phyloP scores from a whole-genome alignment of 2,797 vertebrate species.

The Macroramphosus scolopax region DNA sequence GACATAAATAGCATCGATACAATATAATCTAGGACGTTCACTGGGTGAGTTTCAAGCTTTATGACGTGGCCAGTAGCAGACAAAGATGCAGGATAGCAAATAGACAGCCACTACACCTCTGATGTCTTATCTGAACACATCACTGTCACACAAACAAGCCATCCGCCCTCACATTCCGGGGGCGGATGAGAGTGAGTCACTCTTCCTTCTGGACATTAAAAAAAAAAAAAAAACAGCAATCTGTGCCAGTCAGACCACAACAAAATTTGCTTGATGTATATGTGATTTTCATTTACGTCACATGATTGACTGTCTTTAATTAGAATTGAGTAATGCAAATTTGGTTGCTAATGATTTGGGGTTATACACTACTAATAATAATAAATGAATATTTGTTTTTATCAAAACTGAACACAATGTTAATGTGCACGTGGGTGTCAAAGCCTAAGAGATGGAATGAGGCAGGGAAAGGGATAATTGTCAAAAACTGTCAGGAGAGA shows the following conservation, averaged over 20 bases:
- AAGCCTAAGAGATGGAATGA: too few relatives aligned
- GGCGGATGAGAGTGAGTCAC: slow-evolving; percentile 64
- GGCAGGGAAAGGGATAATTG: too few relatives aligned
- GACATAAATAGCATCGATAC: background rate
- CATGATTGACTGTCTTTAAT: slow-evolving; percentile 1
- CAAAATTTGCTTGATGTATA: slow-evolving; percentile 30
- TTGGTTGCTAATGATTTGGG: too few relatives aligned
- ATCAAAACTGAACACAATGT: too few relatives aligned
- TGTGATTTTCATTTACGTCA: background rate
- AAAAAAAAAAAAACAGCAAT: slow-evolving; percentile 21
- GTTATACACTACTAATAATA: too few relatives aligned
- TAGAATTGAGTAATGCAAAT: too few relatives aligned
- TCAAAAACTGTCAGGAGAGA: background rate
- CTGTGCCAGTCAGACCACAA: slow-evolving; percentile 31
- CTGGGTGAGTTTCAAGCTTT: slow-evolving; percentile 19
- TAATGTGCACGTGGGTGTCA: too few relatives aligned
- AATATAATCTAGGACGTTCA: slow-evolving; percentile 9
- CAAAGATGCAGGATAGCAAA: slow-evolving; percentile 48
- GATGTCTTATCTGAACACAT: slow-evolving; percentile 64
- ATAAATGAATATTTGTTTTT: too few relatives aligned
- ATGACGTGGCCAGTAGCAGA: slow-evolving; percentile 35
- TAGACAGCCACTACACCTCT: slow-evolving; percentile 56
- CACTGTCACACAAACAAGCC: slow-evolving; percentile 58
- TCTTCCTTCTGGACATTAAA: slow-evolving; percentile 58
- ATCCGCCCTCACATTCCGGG: slow-evolving; percentile 44